Conservation (phyloP, 2,797 vertebrate species). For the Ateles fusciceps region DNA sequence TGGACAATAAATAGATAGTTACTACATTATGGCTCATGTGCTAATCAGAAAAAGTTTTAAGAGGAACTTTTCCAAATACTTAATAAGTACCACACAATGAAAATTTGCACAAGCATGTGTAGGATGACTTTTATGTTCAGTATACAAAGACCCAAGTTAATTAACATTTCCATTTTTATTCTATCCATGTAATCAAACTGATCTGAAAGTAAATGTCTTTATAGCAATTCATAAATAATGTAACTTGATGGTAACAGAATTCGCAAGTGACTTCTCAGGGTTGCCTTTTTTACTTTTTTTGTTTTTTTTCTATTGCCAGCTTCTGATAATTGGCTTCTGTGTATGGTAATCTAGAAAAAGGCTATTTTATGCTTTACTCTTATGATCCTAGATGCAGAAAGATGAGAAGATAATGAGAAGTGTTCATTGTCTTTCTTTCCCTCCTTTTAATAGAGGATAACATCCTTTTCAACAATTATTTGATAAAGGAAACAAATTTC, state of each 20-base stretch:
- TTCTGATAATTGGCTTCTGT: background rate
- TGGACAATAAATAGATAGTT: background rate
- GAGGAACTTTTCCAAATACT: background rate
- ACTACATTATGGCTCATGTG: background rate
- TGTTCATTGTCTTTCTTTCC: background rate
- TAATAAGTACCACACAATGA: background rate
- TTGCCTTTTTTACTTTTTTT: background rate
- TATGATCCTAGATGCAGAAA: background rate
- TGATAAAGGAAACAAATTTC: background rate
- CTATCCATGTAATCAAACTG: background rate
- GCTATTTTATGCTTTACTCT: background rate
- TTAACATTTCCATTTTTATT: background rate
- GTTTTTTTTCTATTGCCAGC: background rate
- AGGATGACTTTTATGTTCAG: background rate
- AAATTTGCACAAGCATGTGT: background rate
- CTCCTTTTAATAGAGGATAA: background rate
- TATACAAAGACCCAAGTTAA: background rate
- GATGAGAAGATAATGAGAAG: background rate
- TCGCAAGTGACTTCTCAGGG: background rate
- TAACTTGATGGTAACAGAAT: background rate
- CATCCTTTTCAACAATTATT: background rate
- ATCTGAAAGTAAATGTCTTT: background rate
- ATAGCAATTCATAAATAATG: background rate
- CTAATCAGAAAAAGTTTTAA: background rate
- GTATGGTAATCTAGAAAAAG: background rate